Percentiles rank a stretch among this genome's conserved stretches.
These are phyloP conservation scores for Notarius lentiginosus DNA, from an alignment of 2,113 vertebrate genomes.

Conservation along the genomic window DNA sequence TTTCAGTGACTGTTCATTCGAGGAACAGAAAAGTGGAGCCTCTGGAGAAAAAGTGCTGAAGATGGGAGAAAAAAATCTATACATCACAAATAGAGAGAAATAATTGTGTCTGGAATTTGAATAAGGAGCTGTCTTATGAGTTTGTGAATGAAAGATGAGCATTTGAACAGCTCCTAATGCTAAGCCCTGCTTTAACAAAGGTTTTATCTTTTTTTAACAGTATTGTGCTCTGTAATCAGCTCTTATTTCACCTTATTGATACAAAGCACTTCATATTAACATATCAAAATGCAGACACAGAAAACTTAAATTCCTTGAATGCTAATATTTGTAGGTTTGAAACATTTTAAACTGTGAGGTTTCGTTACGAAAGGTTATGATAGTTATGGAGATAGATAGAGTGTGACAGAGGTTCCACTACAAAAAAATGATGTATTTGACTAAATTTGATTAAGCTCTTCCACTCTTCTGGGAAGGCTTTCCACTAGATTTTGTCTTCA, in stretches of 20 bases:
- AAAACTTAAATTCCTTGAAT: neutral
- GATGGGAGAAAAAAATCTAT: conserved; percentile 44
- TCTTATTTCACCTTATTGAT: neutral
- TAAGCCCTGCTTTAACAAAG: neutral
- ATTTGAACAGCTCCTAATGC: neutral
- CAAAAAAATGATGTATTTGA: too few species aligned
- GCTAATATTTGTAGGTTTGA: neutral
- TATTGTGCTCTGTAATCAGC: neutral
- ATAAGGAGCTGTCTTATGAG: neutral
- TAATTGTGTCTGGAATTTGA: neutral
- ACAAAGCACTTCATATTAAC: conserved; percentile 9
- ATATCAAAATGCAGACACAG: neutral
- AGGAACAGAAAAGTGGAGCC: conserved; percentile 61
- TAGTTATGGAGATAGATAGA: too few species aligned
- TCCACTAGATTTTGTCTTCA: too few species aligned
- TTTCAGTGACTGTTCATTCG: conserved; percentile 26
- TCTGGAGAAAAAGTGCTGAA: conserved; percentile 49
- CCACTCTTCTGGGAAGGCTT: too few species aligned
- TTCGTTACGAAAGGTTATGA: too few species aligned
- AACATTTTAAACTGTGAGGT: neutral
- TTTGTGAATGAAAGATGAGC: neutral
- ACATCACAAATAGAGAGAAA: neutral
- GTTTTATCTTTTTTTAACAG: neutral
- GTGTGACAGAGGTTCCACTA: too few species aligned
- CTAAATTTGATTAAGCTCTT: too few species aligned